Base-by-base conservation (phyloP, 2,797 vertebrate genomes). In the Brotula barbata region DNA sequence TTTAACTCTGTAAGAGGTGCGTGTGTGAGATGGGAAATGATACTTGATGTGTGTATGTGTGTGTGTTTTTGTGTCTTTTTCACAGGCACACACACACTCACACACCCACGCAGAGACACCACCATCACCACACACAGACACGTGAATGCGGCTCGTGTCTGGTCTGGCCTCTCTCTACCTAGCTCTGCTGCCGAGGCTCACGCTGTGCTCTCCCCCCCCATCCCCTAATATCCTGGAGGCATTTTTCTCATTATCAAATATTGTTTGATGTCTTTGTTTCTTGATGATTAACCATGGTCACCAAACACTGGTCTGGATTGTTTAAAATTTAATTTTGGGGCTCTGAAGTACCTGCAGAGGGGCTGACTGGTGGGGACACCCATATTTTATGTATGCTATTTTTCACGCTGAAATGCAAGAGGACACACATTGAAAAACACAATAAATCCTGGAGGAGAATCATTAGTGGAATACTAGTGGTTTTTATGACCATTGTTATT, bases 181-280 rank as follows among this genome's bases (percentile, higher is more conserved):
- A 72, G 76, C 80, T 79, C 75, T 77, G 79, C 74, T 78, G 73
- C 82, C 55, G 68, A 54, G 73, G 64, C 83, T 87, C 89, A 90
- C 50, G 84, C 89, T 89, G 89, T 78, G 83, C 82, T 71, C 77
- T 47, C 70, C 56, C 72, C 65, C 69, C 53, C 14, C 71, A 78
- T 75, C 82, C 84, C 65, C 88, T 88, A 89, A 92, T 92, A 91
- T 92, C 90, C 90, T 90, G 82, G 80, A 92, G 91, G 90, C 89
- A 91, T 92, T 90, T 90, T 91, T 90, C 89, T 92, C 90, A 91
- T 92, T 90, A 92, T 92, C 89, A 92, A 91, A 91, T 92, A 92
- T 90, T 88, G 89, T 91, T 91, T 91, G 90, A 92, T 92, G 89
- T 92, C 89, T 92, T 92, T 91, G 86, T 92, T 92, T 92, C 86